These are phyloP conservation scores for Geococcyx californianus DNA, from an alignment of 2,113 vertebrate species.

Conservation along the genomic window DNA sequence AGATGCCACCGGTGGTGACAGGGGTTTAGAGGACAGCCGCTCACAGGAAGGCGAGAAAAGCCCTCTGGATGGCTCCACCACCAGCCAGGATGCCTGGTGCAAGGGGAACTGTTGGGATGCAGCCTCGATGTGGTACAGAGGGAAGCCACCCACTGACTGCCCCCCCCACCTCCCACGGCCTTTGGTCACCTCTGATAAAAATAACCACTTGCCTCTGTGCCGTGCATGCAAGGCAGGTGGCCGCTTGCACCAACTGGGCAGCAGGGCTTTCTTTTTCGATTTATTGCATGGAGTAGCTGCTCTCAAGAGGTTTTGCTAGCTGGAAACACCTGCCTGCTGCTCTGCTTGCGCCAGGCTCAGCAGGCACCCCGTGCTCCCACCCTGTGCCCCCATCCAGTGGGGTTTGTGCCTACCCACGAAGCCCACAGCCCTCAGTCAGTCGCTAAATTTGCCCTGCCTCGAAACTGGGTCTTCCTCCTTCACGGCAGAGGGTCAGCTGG, in stretches of 20 bases:
- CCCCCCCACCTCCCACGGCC: neutral
- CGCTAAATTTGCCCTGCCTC: neutral
- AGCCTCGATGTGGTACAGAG: fast-evolving
- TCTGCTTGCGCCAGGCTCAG: neutral
- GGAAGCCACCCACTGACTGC: neutral
- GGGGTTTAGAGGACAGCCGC: neutral
- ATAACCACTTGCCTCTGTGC: fast-evolving
- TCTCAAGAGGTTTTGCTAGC: neutral
- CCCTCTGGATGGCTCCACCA: neutral
- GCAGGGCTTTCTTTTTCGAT: neutral
- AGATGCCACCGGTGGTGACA: neutral
- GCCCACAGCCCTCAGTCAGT: neutral
- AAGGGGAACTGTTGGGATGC: neutral
- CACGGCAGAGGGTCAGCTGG: neutral
- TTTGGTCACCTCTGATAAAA: neutral
- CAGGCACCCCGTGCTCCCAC: neutral
- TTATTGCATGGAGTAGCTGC: neutral
- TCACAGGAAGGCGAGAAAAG: neutral
- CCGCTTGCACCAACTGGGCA: neutral
- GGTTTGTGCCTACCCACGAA: fast-evolving
- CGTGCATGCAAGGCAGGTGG: neutral
- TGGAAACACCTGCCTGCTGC: neutral
- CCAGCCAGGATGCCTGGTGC: neutral
- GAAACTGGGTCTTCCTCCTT: neutral
- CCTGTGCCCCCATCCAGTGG: fast-evolving